Evolutionary conservation across 1,140 invertebrate species (phyloP), one percentile per base, ranked within the genome.

Genomic region (Luehdorfia chinensis): DNA sequence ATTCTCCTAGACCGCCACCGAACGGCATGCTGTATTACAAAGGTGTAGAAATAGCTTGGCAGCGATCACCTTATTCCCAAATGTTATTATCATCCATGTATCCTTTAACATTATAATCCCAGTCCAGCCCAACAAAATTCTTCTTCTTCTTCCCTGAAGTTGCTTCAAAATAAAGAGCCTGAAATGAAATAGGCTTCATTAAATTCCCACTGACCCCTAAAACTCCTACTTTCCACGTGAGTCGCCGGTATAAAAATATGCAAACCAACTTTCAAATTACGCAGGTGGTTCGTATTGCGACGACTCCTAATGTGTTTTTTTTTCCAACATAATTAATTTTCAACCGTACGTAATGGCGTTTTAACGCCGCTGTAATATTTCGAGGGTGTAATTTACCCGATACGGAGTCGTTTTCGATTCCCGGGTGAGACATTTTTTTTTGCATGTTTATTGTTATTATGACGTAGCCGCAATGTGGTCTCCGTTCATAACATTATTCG

Each of bases 251-350:
- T 45, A 45, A 45, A 51, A 46, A 36, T 36, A 51, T 51, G 50
- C 50, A 39, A 46, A 46, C 32, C 13, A 46, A 44, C 41, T 51
- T 51, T 51, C 23, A 43, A 51, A 46, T 37, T 28, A 32, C 50
- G 50, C 41, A 51, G 50, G 50, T 52, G 50, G 43, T 32, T 52
- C 18, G 18, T 41, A 46, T 32, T 51, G 45, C 49, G 28, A 49
- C 34, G 12, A 37, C 18, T 27, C 31, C 34, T 52, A 52, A 52
- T 52, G 44, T 52, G 46, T 52, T 52, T 52, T 52, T 51, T 52
- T 45, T 21, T 3, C 32, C 43, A 34, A 19, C 36, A 34, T 52
- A 52, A 52, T 52, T 52, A 52, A 52, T 47, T 52, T 52, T 21
- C 33, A 19, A 36, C 33, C 25, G 19, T 47, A 15, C 50, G 9